Percentiles rank a stretch among this genome's conserved stretches.
phyloP scores from a whole-genome alignment of 92 coral and sea anemone species.

The Bergia sp. region DNA sequence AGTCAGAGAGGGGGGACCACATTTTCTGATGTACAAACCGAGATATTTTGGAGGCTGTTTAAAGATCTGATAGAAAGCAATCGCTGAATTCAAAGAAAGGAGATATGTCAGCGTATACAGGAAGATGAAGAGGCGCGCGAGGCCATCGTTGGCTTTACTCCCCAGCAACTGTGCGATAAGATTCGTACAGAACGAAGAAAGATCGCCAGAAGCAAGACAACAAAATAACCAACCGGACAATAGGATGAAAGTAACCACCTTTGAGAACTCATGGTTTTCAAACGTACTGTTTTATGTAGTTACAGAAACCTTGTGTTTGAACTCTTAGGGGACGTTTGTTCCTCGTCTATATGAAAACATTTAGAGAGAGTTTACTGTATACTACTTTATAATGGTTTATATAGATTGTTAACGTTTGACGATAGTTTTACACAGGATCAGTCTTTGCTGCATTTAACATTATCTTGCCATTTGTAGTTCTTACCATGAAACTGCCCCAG shows the following conservation, averaged over 20 bases:
- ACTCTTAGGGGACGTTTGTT: too few relatives aligned
- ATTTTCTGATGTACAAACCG: constrained; percentile 41
- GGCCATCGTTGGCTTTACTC: constrained; percentile 40
- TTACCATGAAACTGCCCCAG: constrained; percentile 10
- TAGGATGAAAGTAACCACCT: neutral
- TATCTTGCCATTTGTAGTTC: constrained; percentile 24
- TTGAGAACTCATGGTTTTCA: neutral
- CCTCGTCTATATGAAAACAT: too few relatives aligned
- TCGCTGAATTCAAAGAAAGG: neutral
- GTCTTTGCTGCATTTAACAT: constrained; percentile 7
- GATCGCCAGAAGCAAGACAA: constrained; percentile 36
- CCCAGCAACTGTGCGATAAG: constrained; percentile 54
- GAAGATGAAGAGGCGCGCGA: constrained; percentile 41
- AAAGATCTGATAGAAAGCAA: constrained; percentile 31
- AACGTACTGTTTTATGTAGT: too few relatives aligned
- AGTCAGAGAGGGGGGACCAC: constrained; percentile 25
- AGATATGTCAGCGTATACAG: neutral
- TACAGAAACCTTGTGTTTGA: too few relatives aligned
- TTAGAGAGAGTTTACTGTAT: too few relatives aligned
- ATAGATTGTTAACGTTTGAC: neutral
- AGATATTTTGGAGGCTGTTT: constrained; percentile 41
- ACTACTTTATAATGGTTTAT: too few relatives aligned
- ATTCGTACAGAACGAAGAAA: constrained; percentile 56
- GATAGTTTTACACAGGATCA: constrained; percentile 6
- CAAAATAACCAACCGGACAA: constrained; percentile 18